Conservation (phyloP, 2,797 vertebrate species). For the Choloepus didactylus region DNA sequence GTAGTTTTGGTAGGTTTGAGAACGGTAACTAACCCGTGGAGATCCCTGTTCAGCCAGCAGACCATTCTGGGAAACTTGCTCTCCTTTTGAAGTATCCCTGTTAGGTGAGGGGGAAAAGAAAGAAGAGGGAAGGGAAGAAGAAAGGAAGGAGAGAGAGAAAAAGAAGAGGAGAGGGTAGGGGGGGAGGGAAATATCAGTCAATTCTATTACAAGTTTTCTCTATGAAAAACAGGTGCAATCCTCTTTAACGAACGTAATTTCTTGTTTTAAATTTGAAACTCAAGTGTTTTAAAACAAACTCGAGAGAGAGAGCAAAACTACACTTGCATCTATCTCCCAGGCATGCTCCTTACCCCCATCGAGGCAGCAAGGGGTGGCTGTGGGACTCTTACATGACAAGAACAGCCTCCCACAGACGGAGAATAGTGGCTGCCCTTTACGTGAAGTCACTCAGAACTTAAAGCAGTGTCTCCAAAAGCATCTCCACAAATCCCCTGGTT, state of each 20-base stretch:
- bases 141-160: neutral
- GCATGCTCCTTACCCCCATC: neutral
- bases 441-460: neutral
- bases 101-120: conserved; percentile 60
- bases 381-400: neutral
- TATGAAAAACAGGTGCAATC: neutral
- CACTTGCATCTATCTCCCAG: neutral
- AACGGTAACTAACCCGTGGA: conserved; percentile 99
- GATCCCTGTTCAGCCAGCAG: conserved; percentile 96
- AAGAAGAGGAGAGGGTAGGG: neutral
- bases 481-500: neutral
- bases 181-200: neutral
- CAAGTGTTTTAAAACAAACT: neutral
- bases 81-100: conserved; percentile 93
- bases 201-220: neutral
- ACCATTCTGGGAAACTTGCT: conserved; percentile 94
- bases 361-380: neutral
- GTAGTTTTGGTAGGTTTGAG: conserved; percentile 97
- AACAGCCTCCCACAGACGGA: neutral
- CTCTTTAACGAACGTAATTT: neutral
- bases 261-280: neutral
- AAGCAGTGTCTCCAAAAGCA: neutral
- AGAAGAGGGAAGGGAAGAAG: neutral
- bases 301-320: neutral
- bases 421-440: neutral